Evolutionary conservation across 2,888 invertebrate genomes (phyloP).

Genomic region (Lochmaea capreae): DNA sequence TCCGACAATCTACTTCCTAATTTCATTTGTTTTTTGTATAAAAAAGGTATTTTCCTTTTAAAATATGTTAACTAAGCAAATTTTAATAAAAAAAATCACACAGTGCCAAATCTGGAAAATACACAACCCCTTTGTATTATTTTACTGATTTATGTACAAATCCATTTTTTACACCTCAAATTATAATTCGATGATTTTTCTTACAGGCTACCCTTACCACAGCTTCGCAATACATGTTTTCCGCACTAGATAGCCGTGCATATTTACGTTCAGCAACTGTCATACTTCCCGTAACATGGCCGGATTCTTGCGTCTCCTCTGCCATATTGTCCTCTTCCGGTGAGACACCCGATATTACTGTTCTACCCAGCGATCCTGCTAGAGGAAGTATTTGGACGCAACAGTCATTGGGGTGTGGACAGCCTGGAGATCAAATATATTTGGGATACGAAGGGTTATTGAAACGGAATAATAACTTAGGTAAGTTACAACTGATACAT

Average conservation of each 20-base stretch:
- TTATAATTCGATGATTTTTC: slow-evolving; percentile 40
- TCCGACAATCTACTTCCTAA: background rate
- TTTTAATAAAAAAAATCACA: no score
- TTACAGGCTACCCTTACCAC: slow-evolving; percentile 69
- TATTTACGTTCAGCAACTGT: slow-evolving; percentile 71
- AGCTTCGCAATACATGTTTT: slow-evolving; percentile 70
- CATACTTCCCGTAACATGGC: slow-evolving; percentile 72
- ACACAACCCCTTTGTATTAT: background rate
- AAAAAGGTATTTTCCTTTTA: no score
- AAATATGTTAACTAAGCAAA: no score
- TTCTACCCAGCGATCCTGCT: slow-evolving; percentile 67
- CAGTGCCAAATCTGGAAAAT: no score
- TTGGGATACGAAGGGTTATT: slow-evolving; percentile 65
- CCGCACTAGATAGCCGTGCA: slow-evolving; percentile 70
- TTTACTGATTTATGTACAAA: background rate
- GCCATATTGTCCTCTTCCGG: slow-evolving; percentile 65
- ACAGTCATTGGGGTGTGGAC: slow-evolving; percentile 72
- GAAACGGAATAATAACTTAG: slow-evolving; percentile 59
- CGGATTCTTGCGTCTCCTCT: slow-evolving; percentile 66
- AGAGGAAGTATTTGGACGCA: slow-evolving; percentile 72
- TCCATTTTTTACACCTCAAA: background rate
- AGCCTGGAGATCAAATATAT: slow-evolving; percentile 71
- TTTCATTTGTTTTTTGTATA: background rate
- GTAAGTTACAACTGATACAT: slow-evolving; percentile 45
- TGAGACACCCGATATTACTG: slow-evolving; percentile 69